Conservation (phyloP, 2,888 invertebrate species). For the Brachylomia viminalis region DNA sequence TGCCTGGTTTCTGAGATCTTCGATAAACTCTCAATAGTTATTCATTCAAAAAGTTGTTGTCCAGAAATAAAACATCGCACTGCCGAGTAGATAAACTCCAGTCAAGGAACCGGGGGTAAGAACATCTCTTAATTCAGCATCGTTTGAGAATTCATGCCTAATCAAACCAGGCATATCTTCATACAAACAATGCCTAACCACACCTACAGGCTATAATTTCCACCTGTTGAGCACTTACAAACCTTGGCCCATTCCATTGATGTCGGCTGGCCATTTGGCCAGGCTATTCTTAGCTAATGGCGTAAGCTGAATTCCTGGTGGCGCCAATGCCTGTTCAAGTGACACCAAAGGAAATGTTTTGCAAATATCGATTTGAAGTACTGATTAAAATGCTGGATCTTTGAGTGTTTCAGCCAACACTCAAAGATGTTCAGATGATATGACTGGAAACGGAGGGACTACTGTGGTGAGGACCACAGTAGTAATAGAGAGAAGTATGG, state of each 20-base stretch:
- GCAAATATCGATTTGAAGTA: constrained; percentile 13
- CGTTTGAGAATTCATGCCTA: neutral
- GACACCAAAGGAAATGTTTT: constrained; percentile 33
- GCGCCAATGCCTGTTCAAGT: constrained; percentile 57
- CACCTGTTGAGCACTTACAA: constrained; percentile 53
- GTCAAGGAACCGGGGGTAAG: too few relatives aligned
- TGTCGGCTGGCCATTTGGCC: constrained; percentile 24
- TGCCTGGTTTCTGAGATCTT: too few relatives aligned
- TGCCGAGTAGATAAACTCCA: too few relatives aligned
- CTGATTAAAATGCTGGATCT: neutral
- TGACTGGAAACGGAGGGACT: neutral
- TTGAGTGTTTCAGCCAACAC: constrained; percentile 3
- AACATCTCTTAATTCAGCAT: neutral
- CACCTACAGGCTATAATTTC: constrained; percentile 29
- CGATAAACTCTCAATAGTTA: too few relatives aligned
- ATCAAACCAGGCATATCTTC: constrained; percentile 1
- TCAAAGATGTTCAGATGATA: too few relatives aligned
- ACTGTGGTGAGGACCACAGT: neutral
- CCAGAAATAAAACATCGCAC: too few relatives aligned
- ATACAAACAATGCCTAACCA: constrained; percentile 38
- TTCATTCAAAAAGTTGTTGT: too few relatives aligned
- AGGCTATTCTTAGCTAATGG: constrained; percentile 54
- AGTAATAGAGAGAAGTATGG: too few relatives aligned
- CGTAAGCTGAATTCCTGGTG: constrained; percentile 56
- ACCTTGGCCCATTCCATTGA: constrained; percentile 59